These are phyloP conservation scores for Hemichromis elongatus DNA, from an alignment of 2,113 vertebrate genomes.

Conservation along the genomic window DNA sequence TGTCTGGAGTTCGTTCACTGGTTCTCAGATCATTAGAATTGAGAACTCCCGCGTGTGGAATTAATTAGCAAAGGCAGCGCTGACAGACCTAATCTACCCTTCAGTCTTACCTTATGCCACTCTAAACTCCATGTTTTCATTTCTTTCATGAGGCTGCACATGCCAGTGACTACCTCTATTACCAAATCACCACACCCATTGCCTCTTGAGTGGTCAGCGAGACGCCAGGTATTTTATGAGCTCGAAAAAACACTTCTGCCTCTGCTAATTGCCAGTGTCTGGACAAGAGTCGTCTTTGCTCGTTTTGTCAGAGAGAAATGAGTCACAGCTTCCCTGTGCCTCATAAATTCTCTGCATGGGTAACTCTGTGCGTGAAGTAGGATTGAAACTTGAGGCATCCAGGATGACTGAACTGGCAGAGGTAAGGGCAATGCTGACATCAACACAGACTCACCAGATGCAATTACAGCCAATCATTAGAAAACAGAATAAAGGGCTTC, in stretches of 20 bases:
- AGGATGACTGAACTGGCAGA: slow-evolving; percentile 18
- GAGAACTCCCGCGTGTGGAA: not conserved
- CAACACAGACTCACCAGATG: slow-evolving; percentile 9
- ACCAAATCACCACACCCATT: not conserved
- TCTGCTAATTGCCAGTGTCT: not conserved
- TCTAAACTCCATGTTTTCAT: not conserved
- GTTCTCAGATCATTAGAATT: not conserved
- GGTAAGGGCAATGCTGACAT: not conserved
- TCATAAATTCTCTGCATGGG: slow-evolving; percentile 43
- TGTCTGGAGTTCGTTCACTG: not conserved
- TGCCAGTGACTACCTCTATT: not conserved
- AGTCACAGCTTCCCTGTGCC: slow-evolving; percentile 29
- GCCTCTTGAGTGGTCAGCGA: not conserved
- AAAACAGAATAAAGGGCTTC: not conserved
- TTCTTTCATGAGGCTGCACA: not conserved
- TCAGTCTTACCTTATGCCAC: not conserved
- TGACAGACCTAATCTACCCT: slow-evolving; percentile 23
- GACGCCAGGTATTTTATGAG: slow-evolving; percentile 19
- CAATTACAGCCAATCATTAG: not conserved
- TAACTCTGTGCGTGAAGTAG: not conserved
- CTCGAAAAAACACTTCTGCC: not conserved
- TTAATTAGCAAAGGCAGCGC: slow-evolving; percentile 19
- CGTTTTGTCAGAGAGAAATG: slow-evolving; percentile 21
- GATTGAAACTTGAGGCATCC: slow-evolving; percentile 8
- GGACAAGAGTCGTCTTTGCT: not conserved